Evolutionary conservation across 2,113 vertebrate genomes (phyloP).

Genomic region (Probosciger aterrimus): DNA sequence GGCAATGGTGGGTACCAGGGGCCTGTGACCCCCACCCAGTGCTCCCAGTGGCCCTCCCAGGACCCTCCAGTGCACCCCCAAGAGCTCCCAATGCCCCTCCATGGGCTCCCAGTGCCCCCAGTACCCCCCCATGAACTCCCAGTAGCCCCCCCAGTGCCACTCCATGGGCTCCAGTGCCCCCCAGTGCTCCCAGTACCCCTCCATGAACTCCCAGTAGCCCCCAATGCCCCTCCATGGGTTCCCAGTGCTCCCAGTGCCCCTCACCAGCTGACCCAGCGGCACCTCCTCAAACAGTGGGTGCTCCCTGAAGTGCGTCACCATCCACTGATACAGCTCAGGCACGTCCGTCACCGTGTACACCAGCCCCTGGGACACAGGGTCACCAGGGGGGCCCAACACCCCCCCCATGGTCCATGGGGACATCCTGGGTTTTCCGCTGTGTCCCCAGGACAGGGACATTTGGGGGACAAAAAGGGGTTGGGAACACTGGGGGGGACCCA

Average conservation of each 20-base stretch:
- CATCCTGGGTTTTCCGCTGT: too few species aligned
- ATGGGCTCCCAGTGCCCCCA: not conserved
- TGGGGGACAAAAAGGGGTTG: too few species aligned
- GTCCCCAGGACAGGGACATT: too few species aligned
- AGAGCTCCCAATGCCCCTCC: not conserved
- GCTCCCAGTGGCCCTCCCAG: too few species aligned
- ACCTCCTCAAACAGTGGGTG: not conserved
- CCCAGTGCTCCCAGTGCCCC: not conserved
- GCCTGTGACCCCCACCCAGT: not conserved
- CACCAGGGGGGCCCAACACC: too few species aligned
- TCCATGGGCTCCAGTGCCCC: too few species aligned
- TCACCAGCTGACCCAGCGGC: not conserved
- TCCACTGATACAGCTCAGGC: not conserved
- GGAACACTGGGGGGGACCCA: too few species aligned
- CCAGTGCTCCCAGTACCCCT: not conserved
- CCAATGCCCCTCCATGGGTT: not conserved
- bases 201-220: too few species aligned
- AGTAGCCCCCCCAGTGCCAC: not conserved
- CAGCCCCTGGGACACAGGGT: not conserved
- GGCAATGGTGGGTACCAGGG: not conserved
- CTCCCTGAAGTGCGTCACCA: not conserved
- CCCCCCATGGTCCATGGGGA: too few species aligned
- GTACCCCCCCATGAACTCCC: too few species aligned
- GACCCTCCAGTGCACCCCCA: too few species aligned
- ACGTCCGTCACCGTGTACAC: not conserved